phyloP scores from a whole-genome alignment of 1,140 invertebrate species.

The Tenebrio molitor region DNA sequence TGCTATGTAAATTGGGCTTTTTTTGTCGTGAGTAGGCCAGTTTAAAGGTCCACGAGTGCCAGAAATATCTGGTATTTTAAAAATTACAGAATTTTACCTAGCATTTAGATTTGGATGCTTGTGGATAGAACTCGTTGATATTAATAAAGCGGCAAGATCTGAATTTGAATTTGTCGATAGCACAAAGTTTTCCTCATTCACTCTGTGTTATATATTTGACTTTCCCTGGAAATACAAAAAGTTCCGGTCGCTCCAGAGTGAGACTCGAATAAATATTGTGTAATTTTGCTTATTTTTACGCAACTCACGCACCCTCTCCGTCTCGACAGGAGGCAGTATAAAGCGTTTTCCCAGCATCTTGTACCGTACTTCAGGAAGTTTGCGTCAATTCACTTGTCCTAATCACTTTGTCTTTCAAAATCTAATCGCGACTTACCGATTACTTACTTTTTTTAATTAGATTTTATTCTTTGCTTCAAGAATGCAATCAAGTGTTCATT shows the following conservation, averaged over 20 bases:
- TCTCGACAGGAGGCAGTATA: background rate
- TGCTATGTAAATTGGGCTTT: too few relatives aligned
- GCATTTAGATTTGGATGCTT: too few relatives aligned
- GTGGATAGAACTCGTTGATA: slow-evolving; percentile 6
- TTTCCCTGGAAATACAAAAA: slow-evolving; percentile 25
- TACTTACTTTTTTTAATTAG: too few relatives aligned
- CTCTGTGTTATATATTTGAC: slow-evolving; percentile 21
- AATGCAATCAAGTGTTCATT: too few relatives aligned
- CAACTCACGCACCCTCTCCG: slow-evolving; percentile 18
- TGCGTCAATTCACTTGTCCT: too few relatives aligned
- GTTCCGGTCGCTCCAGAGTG: background rate
- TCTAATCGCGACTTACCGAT: too few relatives aligned
- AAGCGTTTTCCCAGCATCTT: background rate
- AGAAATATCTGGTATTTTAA: too few relatives aligned
- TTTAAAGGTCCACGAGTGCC: too few relatives aligned
- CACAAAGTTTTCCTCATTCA: slow-evolving; percentile 13
- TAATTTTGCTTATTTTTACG: slow-evolving; percentile 21
- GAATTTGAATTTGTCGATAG: slow-evolving; percentile 25
- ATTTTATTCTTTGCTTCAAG: too few relatives aligned
- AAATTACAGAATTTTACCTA: background rate
- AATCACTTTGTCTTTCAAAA: too few relatives aligned
- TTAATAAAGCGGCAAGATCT: slow-evolving; percentile 38
- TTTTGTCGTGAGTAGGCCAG: too few relatives aligned
- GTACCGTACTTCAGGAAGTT: too few relatives aligned
- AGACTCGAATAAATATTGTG: slow-evolving; percentile 38